Percentiles rank a stretch among this genome's conserved stretches.
Conservation (phyloP, 1,140 invertebrate species). For the Galleria mellonella region DNA sequence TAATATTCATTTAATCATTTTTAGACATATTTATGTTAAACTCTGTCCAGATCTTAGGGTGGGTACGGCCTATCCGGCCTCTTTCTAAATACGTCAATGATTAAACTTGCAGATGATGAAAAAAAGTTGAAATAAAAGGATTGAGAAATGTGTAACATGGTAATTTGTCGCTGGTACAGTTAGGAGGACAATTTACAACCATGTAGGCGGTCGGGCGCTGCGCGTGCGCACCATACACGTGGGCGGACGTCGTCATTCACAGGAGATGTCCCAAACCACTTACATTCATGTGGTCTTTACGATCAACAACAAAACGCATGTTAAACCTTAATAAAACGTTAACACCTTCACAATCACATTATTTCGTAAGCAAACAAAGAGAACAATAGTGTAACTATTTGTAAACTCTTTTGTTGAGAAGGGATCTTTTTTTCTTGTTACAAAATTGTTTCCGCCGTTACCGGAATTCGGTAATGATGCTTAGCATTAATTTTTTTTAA, state of each 20-base stretch:
- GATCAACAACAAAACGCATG: conserved; percentile 34
- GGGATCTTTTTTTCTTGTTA: conserved; percentile 1
- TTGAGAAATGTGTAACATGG: conserved; percentile 32
- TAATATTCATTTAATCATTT: too few species aligned
- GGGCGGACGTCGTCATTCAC: conserved; percentile 52
- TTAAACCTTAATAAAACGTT: conserved; percentile 35
- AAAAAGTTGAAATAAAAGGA: background rate
- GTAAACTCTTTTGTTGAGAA: conserved; percentile 11
- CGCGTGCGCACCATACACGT: conserved; percentile 30
- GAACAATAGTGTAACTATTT: conserved; percentile 11
- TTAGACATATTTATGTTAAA: too few species aligned
- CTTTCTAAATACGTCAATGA: too few species aligned
- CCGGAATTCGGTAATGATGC: conserved; percentile 1
- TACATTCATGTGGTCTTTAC: conserved; percentile 46
- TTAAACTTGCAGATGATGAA: too few species aligned
- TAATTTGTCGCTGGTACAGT: conserved; percentile 59
- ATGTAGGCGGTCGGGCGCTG: conserved; percentile 46
- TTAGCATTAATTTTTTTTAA: background rate
- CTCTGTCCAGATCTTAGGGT: too few species aligned
- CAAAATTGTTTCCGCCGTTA: background rate
- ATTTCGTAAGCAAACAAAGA: conserved; percentile 15
- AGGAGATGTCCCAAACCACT: conserved; percentile 44
- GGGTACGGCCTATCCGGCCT: too few species aligned
- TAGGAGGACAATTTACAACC: conserved; percentile 56
- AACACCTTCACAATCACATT: conserved; percentile 28